Conservation (phyloP, 2,888 invertebrate species). For the Lasioglossum figueresi region DNA sequence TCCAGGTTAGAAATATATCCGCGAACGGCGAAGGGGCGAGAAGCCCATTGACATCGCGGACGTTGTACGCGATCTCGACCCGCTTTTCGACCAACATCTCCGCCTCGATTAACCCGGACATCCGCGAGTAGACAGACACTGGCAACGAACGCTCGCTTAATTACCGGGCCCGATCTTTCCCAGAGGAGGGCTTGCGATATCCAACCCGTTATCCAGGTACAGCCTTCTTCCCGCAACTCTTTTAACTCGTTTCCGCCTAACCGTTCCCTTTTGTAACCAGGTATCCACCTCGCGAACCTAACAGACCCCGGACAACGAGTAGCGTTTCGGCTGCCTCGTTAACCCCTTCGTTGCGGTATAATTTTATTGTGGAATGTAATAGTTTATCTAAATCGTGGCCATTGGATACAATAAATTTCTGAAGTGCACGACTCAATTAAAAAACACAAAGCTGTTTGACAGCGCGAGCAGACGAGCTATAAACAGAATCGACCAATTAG, state of each 20-base stretch:
- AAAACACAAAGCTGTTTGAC: no score
- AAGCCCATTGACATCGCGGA: not conserved
- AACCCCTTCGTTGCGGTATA: not conserved
- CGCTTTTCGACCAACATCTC: not conserved
- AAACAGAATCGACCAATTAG: no score
- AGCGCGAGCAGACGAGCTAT: no score
- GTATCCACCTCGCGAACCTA: not conserved
- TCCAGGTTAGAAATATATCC: not conserved
- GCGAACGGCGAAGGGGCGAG: not conserved
- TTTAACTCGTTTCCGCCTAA: constrained; percentile 5
- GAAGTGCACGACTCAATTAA: no score
- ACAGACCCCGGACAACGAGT: not conserved
- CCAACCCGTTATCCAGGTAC: not conserved
- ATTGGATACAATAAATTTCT: no score
- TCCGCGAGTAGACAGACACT: not conserved
- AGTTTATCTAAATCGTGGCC: not conserved
- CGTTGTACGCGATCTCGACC: constrained; percentile 3
- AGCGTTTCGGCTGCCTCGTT: not conserved
- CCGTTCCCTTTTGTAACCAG: constrained; percentile 1
- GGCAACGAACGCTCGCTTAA: not conserved
- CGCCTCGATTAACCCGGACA: constrained; percentile 1
- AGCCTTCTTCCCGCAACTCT: constrained; percentile 2
- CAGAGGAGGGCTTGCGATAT: not conserved
- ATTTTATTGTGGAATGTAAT: not conserved
- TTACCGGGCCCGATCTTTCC: not conserved